Base-by-base conservation (phyloP, 2,888 invertebrate species). In the Xanthorhoe spadicearia region DNA sequence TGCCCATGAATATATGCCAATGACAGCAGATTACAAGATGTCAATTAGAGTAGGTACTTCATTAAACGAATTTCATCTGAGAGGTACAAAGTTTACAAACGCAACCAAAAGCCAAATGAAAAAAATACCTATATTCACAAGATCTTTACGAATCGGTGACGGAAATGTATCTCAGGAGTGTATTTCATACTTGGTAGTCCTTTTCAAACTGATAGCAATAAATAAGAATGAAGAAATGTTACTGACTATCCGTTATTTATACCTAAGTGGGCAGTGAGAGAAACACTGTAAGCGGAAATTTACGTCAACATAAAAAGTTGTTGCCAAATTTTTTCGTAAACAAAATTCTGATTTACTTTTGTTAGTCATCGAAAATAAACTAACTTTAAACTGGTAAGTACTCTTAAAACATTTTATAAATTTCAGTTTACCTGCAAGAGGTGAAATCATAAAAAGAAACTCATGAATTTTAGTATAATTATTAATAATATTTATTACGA, bases 171-270 rank as follows among this genome's bases (percentile, higher is more conserved):
- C n/a, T n/a, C 13, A 46, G n/a, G 15, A 46, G n/a, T 23, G 23
- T 23, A 23, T 23, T 38, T 9, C 35, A 35, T 35, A 35, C 35
- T 35, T 38, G 8, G 35, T 9, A 38, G 35, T 38, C 35, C 35
- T 10, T 38, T 38, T 38, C 10, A 38, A 2, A 8, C 35, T 38
- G 7, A 9, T 38, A 17, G 15, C 48, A 13, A 38, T 38, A 51
- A 38, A 58, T 51, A 18, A 50, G 23, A 51, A 19, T 19, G 50
- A 59, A 50, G 28, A 51, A 59, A 19, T n/a, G n/a, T n/a, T n/a
- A n/a, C n/a, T n/a, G n/a, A n/a, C n/a, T n/a, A n/a, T n/a, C n/a
- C n/a, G n/a, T 51, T 59, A 59, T 59, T 59, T 59, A 38, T 59
- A 50, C 35, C 8, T 19, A 17, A 35, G 38, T 51, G 38, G 19